Conservation (phyloP, 2,888 invertebrate genomes). For the Thereva nobilitata region DNA sequence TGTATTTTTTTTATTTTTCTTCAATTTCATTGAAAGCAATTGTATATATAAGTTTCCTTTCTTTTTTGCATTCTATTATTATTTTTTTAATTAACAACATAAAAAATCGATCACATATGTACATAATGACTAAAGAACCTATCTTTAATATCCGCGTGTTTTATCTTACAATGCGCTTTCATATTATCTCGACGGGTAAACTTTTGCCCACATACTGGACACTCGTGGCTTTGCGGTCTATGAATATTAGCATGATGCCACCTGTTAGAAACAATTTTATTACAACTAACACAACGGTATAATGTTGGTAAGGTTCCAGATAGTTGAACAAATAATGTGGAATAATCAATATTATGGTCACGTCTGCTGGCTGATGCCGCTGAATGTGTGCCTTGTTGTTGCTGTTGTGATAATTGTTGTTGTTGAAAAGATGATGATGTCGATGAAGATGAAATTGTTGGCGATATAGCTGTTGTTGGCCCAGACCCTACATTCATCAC, state of each 20-base stretch:
- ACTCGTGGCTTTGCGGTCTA: slow-evolving; percentile 63
- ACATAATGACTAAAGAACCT: slow-evolving; percentile 60
- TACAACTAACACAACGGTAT: slow-evolving; percentile 65
- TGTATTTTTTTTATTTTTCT: neutral
- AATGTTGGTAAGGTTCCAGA: slow-evolving; percentile 59
- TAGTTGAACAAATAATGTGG: slow-evolving; percentile 57
- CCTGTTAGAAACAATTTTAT: slow-evolving; percentile 66
- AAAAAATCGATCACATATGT: slow-evolving; percentile 60
- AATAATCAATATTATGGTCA: slow-evolving; percentile 59
- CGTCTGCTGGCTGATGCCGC: slow-evolving; percentile 55
- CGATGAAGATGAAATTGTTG: slow-evolving; percentile 38
- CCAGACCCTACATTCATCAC: slow-evolving; percentile 35
- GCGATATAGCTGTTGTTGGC: slow-evolving; percentile 45
- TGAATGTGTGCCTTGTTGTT: slow-evolving; percentile 48
- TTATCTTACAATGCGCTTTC: slow-evolving; percentile 67
- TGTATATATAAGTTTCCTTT: neutral
- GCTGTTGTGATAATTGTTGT: slow-evolving; percentile 30
- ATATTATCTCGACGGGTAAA: slow-evolving; percentile 68
- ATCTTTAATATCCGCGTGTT: slow-evolving; percentile 62
- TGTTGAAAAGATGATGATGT: slow-evolving; percentile 1
- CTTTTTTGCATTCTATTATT: neutral
- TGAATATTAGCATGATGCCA: slow-evolving; percentile 68
- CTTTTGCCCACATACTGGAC: slow-evolving; percentile 64
- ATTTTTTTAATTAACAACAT: slow-evolving; percentile 40
- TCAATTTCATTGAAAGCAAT: neutral